Evolutionary conservation across 2,888 invertebrate genomes (phyloP).

Genomic region (Sphecodes monilicornis): DNA sequence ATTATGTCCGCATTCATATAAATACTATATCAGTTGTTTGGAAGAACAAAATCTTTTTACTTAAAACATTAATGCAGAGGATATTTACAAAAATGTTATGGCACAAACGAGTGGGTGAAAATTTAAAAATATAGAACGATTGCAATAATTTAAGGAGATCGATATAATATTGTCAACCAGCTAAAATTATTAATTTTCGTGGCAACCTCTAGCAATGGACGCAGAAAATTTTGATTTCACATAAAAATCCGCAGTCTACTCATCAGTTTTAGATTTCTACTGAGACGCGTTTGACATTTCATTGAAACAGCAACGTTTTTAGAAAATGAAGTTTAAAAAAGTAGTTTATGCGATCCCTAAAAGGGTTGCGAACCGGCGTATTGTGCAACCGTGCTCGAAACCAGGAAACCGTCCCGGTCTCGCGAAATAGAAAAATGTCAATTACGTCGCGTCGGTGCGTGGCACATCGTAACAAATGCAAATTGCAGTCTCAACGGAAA

Average conservation of each 20-base stretch:
- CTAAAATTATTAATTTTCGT: too few relatives aligned
- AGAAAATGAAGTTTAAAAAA: not conserved
- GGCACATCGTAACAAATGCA: constrained; percentile 69
- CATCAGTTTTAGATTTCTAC: too few relatives aligned
- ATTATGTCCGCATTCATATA: not conserved
- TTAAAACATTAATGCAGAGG: not conserved
- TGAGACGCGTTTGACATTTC: too few relatives aligned
- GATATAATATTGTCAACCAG: too few relatives aligned
- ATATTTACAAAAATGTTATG: too few relatives aligned
- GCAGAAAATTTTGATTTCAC: too few relatives aligned
- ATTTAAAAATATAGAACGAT: not conserved
- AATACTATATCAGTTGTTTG: too few relatives aligned
- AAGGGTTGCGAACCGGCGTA: not conserved
- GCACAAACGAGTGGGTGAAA: not conserved
- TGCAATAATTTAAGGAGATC: not conserved
- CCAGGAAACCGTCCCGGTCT: constrained; percentile 20
- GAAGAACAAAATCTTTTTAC: not conserved
- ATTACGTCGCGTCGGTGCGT: constrained; percentile 51
- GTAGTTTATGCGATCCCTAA: not conserved
- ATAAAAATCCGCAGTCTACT: too few relatives aligned
- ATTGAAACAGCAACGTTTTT: too few relatives aligned
- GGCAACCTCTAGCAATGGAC: too few relatives aligned
- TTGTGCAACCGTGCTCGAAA: not conserved
- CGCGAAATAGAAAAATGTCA: constrained; percentile 54
- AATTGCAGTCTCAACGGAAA: constrained; percentile 67